Evolutionary conservation across 2,888 invertebrate genomes (phyloP), one percentile per base, ranked within the genome.

Genomic region (Thera obeliscata): DNA sequence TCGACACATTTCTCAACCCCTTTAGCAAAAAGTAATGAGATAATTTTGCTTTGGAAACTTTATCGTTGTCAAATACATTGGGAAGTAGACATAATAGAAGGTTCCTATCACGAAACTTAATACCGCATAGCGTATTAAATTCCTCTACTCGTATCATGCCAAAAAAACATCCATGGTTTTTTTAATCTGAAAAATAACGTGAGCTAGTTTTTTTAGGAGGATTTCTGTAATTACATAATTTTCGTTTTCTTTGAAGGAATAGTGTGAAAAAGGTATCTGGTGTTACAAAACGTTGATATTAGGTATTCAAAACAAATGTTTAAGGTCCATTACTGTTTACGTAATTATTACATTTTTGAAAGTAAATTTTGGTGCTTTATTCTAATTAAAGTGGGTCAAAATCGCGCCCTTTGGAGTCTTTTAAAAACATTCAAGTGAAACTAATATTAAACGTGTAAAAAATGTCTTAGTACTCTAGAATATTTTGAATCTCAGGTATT

Each of bases 1-100:
- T 81, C 61, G 61, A 67, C 66, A 67, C 71, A 82, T 80, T 80
- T 81, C 79, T 78, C 55, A 80, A 78, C 72, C 76, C 72, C 76
- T 74, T 56, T 64, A 35, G 56, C 46, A 65, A 58, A 71, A 64
- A 49, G 48, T 52, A 70, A 63, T 49, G 41, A 64, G 52, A 41
- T 55, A 35, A 64, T 59, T 61, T 69, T 8, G 46, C 43, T 56
- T 56, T 11, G 41, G 50, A 56, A 58, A 50, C 9, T 48, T 22
- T 22, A 52, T 66, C 11, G 41, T 56, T 48, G 11, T 8, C 36
- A 50, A 22, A 22, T 9, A 46, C 8, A 7, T 9, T 3, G 9
- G 43, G 9, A 41, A 41, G 5, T 38, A 41, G 41, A 41, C 41
- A 38, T 38, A 38, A 38, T 41, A 41, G 41, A 41, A 41, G 41